These are phyloP conservation scores for Dolichopus griseipennis DNA, from an alignment of 2,888 invertebrate species.

Conservation along the genomic window DNA sequence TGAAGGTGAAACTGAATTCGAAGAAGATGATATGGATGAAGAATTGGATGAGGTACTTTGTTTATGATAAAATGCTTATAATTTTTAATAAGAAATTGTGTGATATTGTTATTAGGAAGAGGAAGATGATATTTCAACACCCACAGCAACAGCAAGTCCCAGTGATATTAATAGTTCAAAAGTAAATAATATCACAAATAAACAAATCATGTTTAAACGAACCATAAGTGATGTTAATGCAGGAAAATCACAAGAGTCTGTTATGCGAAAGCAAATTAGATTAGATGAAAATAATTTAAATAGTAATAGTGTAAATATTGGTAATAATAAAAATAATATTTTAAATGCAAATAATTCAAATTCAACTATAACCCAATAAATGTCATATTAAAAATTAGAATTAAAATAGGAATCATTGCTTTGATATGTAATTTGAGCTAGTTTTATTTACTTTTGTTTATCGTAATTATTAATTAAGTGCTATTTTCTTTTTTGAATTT, in stretches of 20 bases:
- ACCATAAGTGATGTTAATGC: background rate
- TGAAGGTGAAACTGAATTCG: constrained; percentile 48
- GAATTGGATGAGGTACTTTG: constrained; percentile 37
- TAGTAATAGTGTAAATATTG: background rate
- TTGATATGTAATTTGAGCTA: no score
- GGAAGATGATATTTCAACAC: background rate
- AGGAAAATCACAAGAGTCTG: background rate
- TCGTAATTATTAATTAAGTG: no score
- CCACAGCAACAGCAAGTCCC: background rate
- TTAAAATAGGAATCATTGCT: no score
- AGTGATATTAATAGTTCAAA: background rate
- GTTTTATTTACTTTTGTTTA: no score
- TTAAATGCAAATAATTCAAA: background rate
- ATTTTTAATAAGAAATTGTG: background rate
- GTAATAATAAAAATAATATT: background rate
- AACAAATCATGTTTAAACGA: background rate
- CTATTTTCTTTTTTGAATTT: no score
- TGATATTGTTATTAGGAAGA: background rate
- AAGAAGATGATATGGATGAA: constrained; percentile 46
- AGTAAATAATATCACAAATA: background rate
- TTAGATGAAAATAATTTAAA: constrained; percentile 1
- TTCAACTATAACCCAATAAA: background rate
- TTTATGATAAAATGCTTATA: background rate
- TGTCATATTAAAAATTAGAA: background rate
- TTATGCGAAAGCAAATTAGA: constrained; percentile 3